These are phyloP conservation scores for Dryobotodes eremita DNA, from an alignment of 2,888 invertebrate species.

Conservation along the genomic window DNA sequence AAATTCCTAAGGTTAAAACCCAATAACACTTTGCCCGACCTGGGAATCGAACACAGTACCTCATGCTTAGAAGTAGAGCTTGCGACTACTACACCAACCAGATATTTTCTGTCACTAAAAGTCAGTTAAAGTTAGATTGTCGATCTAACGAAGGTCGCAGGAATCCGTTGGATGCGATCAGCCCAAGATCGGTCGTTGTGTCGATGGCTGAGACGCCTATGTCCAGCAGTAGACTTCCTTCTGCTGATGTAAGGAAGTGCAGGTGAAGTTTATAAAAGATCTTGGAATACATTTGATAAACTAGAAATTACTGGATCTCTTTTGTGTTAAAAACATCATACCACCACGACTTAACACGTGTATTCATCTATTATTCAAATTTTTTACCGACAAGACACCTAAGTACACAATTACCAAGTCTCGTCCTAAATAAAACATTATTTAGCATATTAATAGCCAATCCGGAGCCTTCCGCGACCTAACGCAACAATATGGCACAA, in stretches of 20 bases:
- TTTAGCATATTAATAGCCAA: slow-evolving; percentile 66
- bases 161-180: background rate
- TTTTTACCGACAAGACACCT: background rate
- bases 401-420: slow-evolving; percentile 5
- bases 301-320: background rate
- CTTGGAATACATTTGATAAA: background rate
- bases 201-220: background rate
- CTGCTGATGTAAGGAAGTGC: background rate
- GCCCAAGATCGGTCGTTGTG: background rate
- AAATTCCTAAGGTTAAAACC: background rate
- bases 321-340: background rate
- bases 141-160: background rate
- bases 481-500: slow-evolving; percentile 78
- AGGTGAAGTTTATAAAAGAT: background rate
- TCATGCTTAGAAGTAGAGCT: background rate
- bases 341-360: background rate
- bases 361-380: background rate
- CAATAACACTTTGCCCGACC: background rate
- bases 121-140: background rate
- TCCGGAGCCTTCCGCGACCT: slow-evolving; percentile 73
- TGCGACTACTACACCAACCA: background rate
- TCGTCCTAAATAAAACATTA: slow-evolving; percentile 47
- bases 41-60: background rate
- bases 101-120: background rate
- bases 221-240: background rate